A percentile compares a stretch with the other conserved stretches of the same genome.
Conservation (phyloP, 92 coral and sea anemone genomes). For the Diadumene lineata region DNA sequence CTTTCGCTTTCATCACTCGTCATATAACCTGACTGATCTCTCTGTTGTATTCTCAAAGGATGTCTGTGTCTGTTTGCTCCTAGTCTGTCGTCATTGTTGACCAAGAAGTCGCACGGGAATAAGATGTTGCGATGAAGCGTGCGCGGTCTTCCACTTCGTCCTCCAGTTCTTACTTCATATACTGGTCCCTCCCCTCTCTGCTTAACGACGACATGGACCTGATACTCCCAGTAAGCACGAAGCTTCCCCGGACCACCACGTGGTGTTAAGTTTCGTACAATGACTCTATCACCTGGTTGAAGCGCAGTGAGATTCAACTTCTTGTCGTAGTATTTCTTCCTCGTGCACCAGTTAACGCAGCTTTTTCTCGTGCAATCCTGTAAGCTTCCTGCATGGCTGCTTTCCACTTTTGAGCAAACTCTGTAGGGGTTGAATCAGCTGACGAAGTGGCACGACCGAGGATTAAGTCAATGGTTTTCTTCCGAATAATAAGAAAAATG, state of each 20-base stretch:
- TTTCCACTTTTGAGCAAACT: conserved; percentile 58
- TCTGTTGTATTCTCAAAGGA: no score
- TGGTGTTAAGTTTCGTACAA: conserved; percentile 52
- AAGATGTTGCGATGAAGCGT: conserved; percentile 55
- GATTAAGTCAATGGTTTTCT: conserved; percentile 48
- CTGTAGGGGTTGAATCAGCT: no score
- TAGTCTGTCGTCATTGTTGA: no score
- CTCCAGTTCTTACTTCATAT: conserved; percentile 48
- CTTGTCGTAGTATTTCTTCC: conserved; percentile 43
- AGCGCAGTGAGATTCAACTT: conserved; percentile 28
- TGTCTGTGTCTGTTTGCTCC: no score
- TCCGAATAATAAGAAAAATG: conserved; percentile 59
- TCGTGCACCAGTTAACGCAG: conserved; percentile 13
- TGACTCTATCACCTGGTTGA: conserved; percentile 47
- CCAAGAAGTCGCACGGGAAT: conserved; percentile 52
- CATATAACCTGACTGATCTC: no score
- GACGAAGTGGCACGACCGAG: conserved; percentile 40
- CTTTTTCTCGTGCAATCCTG: conserved; percentile 23
- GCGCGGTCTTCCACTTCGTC: conserved; percentile 37
- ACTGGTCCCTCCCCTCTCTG: conserved; percentile 47
- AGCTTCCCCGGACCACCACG: conserved; percentile 69
- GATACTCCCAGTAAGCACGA: conserved; percentile 59
- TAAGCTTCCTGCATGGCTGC: conserved; percentile 59
- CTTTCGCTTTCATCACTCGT: no score
- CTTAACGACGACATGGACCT: conserved; percentile 33